Evolutionary conservation across 2,888 invertebrate species (phyloP), one percentile per base, ranked within the genome.

Genomic region (Drosophila formosana): DNA sequence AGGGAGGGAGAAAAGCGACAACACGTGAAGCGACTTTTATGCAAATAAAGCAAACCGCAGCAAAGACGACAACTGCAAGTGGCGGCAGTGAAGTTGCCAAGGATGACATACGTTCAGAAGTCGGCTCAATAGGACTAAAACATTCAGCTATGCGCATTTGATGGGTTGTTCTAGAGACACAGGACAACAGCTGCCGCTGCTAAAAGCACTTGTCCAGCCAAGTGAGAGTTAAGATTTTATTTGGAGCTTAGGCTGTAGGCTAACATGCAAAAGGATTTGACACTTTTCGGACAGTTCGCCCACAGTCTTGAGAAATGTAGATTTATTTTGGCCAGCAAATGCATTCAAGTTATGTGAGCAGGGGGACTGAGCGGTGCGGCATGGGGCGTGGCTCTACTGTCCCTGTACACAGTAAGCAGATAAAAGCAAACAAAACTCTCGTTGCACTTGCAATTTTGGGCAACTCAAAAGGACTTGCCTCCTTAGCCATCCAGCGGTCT

Each of bases 221-320:
- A 61, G 37, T 13, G 30, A 41, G 39, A 46, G 37, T 47, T 13
- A 64, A 47, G 37, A 68, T 56, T 66, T 69, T 61, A 69, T 60
- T 69, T 60, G 61, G 37, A 67, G 64, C 64, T 69, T 43, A 64
- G 57, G 62, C 61, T 67, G 57, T 69, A 64, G 78, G 70, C 63
- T 71, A 78, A 68, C 66, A 68, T 66, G 70, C 57, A 58, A 64
- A 67, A 62, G 78, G 69, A 78, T 78, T 81, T 81, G 79, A 79
- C 82, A 81, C 71, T 81, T 79, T 81, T 78, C 37, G 80, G 72
- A 79, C 77, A 72, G 65, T 79, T 72, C 62, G 50, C 61, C 23
- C 25, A 67, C 58, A 58, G 46, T 41, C 64, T 56, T 41, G 66
- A 62, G 72, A 70, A 75, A 71, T 65, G 67, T 47, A 68, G 68